These are phyloP conservation scores for Hirtodrosophila confusa DNA, from an alignment of 2,888 invertebrate genomes.

Conservation along the genomic window DNA sequence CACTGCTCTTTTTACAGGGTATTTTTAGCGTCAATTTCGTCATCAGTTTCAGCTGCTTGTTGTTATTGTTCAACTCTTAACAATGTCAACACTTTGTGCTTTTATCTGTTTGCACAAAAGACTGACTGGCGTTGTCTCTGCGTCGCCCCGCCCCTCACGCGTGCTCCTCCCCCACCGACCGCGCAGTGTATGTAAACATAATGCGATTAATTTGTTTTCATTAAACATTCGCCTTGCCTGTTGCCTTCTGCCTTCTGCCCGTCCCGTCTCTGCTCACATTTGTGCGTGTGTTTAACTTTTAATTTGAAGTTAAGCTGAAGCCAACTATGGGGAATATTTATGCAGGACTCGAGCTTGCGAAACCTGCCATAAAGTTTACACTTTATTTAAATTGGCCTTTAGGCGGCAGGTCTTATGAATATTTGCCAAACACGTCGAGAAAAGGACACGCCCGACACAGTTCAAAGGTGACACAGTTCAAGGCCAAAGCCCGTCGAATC, in stretches of 20 bases:
- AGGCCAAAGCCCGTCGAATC: conserved; percentile 45
- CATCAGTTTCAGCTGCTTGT: conserved; percentile 22
- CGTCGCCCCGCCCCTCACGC: neutral
- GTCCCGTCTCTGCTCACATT: neutral
- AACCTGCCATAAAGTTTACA: conserved; percentile 16
- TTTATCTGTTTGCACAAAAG: conserved; percentile 73
- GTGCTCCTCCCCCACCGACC: neutral
- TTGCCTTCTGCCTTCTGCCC: conserved; percentile 23
- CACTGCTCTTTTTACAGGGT: conserved; percentile 10
- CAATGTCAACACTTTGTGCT: conserved; percentile 73
- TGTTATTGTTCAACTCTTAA: conserved; percentile 68
- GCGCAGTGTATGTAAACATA: conserved; percentile 51
- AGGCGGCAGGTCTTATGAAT: neutral
- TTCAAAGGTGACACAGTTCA: conserved; percentile 65
- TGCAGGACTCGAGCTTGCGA: neutral
- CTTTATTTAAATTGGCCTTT: conserved; percentile 33
- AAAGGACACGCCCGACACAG: conserved; percentile 14
- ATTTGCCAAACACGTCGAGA: conserved; percentile 1
- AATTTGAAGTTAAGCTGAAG: conserved; percentile 46
- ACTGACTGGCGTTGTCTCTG: conserved; percentile 4
- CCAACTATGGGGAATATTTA: conserved; percentile 33
- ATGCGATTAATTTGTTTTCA: conserved; percentile 77
- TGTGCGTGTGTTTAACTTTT: conserved; percentile 56
- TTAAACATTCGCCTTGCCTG: conserved; percentile 47
- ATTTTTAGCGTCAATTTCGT: conserved; percentile 1